A percentile compares a stretch with the other conserved stretches of the same genome.
phyloP scores from a whole-genome alignment of 37 sponge, comb jelly and placozoan genomes.

The Dysidea cf. avara region DNA sequence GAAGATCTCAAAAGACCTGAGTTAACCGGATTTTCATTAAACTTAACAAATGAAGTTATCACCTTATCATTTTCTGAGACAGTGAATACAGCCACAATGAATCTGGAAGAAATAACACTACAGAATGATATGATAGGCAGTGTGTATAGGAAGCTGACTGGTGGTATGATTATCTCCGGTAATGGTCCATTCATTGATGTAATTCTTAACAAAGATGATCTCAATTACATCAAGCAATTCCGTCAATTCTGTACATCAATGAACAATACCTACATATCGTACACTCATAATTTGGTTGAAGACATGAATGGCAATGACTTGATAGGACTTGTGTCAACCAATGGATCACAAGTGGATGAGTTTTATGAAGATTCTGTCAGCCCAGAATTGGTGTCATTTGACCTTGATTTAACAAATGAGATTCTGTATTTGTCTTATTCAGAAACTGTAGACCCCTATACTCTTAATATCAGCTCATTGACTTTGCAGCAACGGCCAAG shows the following conservation, averaged over 20 bases:
- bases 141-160: constrained; percentile 30
- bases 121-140: constrained; percentile 34
- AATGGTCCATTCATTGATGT: constrained; percentile 63
- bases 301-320: constrained; percentile 61
- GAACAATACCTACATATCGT: constrained; percentile 68
- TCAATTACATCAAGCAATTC: constrained; percentile 69
- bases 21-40: constrained; percentile 55
- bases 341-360: constrained; percentile 8
- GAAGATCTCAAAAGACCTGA: constrained; percentile 46
- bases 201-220: constrained; percentile 41
- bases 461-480: constrained; percentile 26
- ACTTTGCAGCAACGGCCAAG: constrained; percentile 46
- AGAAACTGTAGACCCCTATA: constrained; percentile 64
- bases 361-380: constrained; percentile 31
- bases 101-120: constrained; percentile 32
- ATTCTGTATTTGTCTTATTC: constrained; percentile 50
- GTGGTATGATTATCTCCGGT: constrained; percentile 11
- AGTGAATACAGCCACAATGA: constrained; percentile 53
- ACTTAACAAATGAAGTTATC: constrained; percentile 64
- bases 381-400: constrained; percentile 46
- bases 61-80: constrained; percentile 75
- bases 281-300: constrained; percentile 37
- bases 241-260: constrained; percentile 41
- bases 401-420: constrained; percentile 67
- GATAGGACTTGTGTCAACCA: constrained; percentile 1